Evolutionary conservation across 2,113 vertebrate genomes (phyloP).

Genomic region (Sphaerodactylus townsendi): DNA sequence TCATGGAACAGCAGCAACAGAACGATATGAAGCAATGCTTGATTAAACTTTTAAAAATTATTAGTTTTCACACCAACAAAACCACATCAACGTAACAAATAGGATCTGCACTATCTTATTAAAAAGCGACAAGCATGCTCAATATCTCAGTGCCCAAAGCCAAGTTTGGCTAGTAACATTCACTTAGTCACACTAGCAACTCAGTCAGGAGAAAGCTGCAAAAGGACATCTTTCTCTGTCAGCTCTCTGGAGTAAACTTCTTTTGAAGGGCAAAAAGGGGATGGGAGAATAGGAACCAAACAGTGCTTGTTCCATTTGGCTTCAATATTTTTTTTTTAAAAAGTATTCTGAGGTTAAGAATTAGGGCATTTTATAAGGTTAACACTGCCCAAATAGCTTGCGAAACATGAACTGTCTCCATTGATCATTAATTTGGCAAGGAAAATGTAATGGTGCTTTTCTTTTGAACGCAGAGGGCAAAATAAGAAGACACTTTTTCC

Average conservation of each 20-base stretch:
- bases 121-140: not conserved
- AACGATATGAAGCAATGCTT: not conserved
- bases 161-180: conserved; percentile 14
- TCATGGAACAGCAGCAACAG: not conserved
- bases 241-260: conserved; percentile 26
- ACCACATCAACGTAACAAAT: not conserved
- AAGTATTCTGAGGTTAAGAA: not conserved
- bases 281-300: conserved; percentile 30
- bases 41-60: not conserved
- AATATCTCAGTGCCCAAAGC: conserved; percentile 39
- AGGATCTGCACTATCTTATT: not conserved
- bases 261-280: conserved; percentile 44
- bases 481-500: not conserved
- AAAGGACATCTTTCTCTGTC: conserved; percentile 56
- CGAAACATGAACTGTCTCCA: not conserved
- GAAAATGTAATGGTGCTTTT: not conserved
- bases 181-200: conserved; percentile 43
- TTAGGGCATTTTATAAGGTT: not conserved
- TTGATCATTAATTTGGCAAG: not conserved
- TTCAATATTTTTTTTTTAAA: not conserved
- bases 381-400: not conserved
- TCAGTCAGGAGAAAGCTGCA: conserved; percentile 53
- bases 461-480: too few species aligned
- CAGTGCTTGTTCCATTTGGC: conserved; percentile 39
- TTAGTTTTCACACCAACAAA: not conserved